Conservation (phyloP, 2,113 vertebrate species). For the Sylvietta virens region DNA sequence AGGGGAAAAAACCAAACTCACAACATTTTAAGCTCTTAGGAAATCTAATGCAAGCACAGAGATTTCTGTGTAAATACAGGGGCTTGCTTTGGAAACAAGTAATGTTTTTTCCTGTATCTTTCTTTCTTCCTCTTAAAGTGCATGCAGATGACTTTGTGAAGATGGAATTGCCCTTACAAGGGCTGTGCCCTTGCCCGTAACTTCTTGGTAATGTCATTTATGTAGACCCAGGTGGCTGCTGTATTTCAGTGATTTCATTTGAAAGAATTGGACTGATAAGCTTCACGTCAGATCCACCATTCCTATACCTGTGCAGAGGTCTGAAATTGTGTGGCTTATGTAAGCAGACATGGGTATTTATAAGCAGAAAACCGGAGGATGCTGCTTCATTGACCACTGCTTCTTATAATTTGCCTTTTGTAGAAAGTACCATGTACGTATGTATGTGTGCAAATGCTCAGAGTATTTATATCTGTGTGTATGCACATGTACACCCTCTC, state of each 20-base stretch:
- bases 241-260: background rate
- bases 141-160: background rate
- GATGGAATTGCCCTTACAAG: background rate
- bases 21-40: slow-evolving; percentile 7
- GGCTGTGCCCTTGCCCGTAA: background rate
- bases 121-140: background rate
- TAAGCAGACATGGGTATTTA: background rate
- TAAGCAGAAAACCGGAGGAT: background rate
- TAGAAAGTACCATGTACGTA: background rate
- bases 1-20: background rate
- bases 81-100: background rate
- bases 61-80: background rate
- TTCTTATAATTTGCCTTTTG: background rate
- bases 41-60: slow-evolving; percentile 1
- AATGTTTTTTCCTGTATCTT: background rate
- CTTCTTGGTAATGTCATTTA: background rate
- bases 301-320: background rate
- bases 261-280: background rate
- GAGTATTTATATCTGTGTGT: accelerated
- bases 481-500: background rate
- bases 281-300: background rate
- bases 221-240: background rate
- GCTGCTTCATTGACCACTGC: background rate
- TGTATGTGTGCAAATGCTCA: background rate
- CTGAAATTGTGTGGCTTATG: background rate